Conservation (phyloP, 2,888 invertebrate species). For the Maniola hyperantus region DNA sequence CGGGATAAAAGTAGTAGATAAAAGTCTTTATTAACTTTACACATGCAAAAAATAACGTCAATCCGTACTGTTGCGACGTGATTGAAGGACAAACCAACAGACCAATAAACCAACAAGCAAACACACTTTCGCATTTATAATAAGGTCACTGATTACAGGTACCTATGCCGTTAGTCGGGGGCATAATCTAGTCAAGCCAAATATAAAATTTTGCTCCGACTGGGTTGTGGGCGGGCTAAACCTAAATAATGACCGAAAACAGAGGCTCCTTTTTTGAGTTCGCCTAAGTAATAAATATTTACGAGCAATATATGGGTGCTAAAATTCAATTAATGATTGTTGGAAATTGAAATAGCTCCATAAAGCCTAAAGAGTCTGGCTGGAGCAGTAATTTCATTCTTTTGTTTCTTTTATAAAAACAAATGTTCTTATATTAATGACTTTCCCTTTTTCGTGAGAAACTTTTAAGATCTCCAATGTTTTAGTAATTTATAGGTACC, state of each 20-base stretch:
- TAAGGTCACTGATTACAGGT: too few relatives aligned
- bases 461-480: too few relatives aligned
- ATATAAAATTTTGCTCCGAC: neutral
- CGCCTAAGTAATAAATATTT: slow-evolving; percentile 22
- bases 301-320: slow-evolving; percentile 14
- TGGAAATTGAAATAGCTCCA: slow-evolving; percentile 18
- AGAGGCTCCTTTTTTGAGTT: neutral
- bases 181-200: neutral
- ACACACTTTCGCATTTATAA: too few relatives aligned
- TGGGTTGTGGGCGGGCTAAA: neutral
- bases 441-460: neutral
- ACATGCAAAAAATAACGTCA: too few relatives aligned
- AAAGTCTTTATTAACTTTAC: too few relatives aligned
- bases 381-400: neutral
- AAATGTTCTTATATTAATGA: neutral
- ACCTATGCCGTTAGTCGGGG: too few relatives aligned
- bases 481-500: too few relatives aligned
- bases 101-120: too few relatives aligned
- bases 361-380: slow-evolving; percentile 9
- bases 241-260: slow-evolving; percentile 5
- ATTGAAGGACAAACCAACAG: too few relatives aligned
- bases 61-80: too few relatives aligned
- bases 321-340: slow-evolving; percentile 21
- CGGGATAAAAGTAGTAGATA: too few relatives aligned
- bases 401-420: slow-evolving; percentile 3